These are phyloP conservation scores for Bufo bufo DNA, from an alignment of 2,113 vertebrate genomes.

Conservation along the genomic window DNA sequence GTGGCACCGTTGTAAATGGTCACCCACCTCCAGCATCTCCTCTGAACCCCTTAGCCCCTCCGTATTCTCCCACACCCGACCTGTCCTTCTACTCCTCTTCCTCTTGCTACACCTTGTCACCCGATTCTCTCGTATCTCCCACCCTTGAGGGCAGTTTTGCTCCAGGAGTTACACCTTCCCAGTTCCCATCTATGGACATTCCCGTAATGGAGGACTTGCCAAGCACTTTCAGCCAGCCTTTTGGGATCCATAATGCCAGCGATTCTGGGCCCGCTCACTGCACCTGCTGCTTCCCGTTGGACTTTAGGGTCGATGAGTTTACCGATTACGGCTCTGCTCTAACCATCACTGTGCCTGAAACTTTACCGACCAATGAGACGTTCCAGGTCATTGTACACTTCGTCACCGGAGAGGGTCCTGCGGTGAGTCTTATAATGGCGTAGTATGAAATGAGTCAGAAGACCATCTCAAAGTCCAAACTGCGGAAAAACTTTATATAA, in stretches of 20 bases:
- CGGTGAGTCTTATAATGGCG: slow-evolving; percentile 74
- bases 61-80: slow-evolving; percentile 1
- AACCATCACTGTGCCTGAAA: slow-evolving; percentile 79
- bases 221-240: neutral
- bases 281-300: slow-evolving; percentile 71
- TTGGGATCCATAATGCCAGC: slow-evolving; percentile 31
- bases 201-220: neutral
- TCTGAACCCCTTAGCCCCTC: slow-evolving; percentile 55
- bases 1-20: slow-evolving; percentile 8
- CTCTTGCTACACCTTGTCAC: slow-evolving; percentile 44
- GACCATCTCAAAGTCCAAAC: too few relatives aligned
- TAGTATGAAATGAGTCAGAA: too few relatives aligned
- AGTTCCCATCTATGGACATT: slow-evolving; percentile 58
- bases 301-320: slow-evolving; percentile 84
- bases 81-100: slow-evolving; percentile 56
- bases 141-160: slow-evolving; percentile 55
- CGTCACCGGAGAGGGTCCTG: slow-evolving; percentile 88
- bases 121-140: slow-evolving; percentile 55
- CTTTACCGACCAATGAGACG: slow-evolving; percentile 72
- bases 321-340: slow-evolving; percentile 90
- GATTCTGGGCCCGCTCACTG: slow-evolving; percentile 62
- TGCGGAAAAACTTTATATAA: too few relatives aligned
- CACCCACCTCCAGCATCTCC: neutral
- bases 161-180: slow-evolving; percentile 67
- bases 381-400: slow-evolving; percentile 88